Base-by-base conservation (phyloP, 2,888 invertebrate species). In the Machimus rusticus region DNA sequence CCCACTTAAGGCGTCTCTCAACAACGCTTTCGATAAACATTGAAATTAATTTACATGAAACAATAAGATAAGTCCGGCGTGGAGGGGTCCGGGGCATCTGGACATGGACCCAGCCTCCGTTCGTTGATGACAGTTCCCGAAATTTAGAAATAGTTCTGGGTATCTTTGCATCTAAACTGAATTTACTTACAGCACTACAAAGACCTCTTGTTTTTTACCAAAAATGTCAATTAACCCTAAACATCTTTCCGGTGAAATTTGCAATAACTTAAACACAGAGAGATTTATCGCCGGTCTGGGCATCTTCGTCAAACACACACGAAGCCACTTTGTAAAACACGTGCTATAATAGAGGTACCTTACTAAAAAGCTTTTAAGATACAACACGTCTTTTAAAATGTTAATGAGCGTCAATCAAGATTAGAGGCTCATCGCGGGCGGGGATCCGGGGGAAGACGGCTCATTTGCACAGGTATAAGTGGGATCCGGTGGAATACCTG, bases 321-420 rank as follows among this genome's bases (percentile, higher is more conserved):
- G 88, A 88, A 57, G 88, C 88, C 86, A 88, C 87, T 89, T 89
- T 89, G 89, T 88, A 88, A 88, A 89, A 89, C 89, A 89, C 89
- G 88, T 89, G 88, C 89, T 88, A 89, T 89, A 89, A 90, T 88
- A 90, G 57, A 82, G 66, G 82, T 34, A 37, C 82, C 82, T 82
- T 37, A 90, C 89, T 90, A 89, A 90, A 90, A 90, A 90, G 90
- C 90, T 90, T 90, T 90, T 90, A 90, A 90, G 90, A 90, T 90
- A 90, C 89, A 90, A 90, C 89, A 89, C 88, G 88, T 89, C 89
- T 89, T 88, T 89, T 89, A 90, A 92, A 92, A 92, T 92, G 92
- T 91, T 92, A 92, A 92, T 92, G 92, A 92, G 91, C 91, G 90
- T 91, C 92, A 92, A 92, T 92, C 92, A 91, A 91, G 92, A 91